phyloP scores from a whole-genome alignment of 2,888 invertebrate species.

The Aethes cnicana region DNA sequence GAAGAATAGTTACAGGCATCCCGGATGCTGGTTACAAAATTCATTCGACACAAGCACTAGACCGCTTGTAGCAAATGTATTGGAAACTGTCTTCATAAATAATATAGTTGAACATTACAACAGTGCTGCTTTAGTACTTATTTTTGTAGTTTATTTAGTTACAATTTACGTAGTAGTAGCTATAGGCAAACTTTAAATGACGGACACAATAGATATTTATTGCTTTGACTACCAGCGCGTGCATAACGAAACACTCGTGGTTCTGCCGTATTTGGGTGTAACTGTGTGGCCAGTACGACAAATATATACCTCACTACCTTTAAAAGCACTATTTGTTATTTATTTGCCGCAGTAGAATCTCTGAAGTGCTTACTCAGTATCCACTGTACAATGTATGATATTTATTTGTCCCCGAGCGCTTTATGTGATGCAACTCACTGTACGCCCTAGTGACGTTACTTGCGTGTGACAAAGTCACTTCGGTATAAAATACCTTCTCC shows the following conservation, averaged over 20 bases:
- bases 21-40: not conserved
- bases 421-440: not conserved
- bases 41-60: slow-evolving; percentile 2
- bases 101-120: slow-evolving; percentile 28
- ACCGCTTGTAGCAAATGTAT: slow-evolving; percentile 4
- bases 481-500: slow-evolving; percentile 59
- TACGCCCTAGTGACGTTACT: slow-evolving; percentile 15
- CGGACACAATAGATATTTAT: slow-evolving; percentile 5
- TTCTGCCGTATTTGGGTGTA: slow-evolving; percentile 2
- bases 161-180: slow-evolving; percentile 17
- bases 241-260: slow-evolving; percentile 6
- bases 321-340: slow-evolving; percentile 11
- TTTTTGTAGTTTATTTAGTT: slow-evolving; percentile 34
- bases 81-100: slow-evolving; percentile 30
- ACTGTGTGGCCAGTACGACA: slow-evolving; percentile 28
- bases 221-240: slow-evolving; percentile 9
- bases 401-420: slow-evolving; percentile 6
- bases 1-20: slow-evolving; percentile 36
- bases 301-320: slow-evolving; percentile 27
- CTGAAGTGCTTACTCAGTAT: slow-evolving; percentile 21
- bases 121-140: slow-evolving; percentile 47
- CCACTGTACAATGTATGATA: slow-evolving; percentile 14
- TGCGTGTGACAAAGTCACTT: slow-evolving; percentile 47
- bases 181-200: slow-evolving; percentile 14
- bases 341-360: slow-evolving; percentile 21